These are phyloP conservation scores for Acanthosoma haemorrhoidale DNA, from an alignment of 2,888 invertebrate species.

Conservation along the genomic window DNA sequence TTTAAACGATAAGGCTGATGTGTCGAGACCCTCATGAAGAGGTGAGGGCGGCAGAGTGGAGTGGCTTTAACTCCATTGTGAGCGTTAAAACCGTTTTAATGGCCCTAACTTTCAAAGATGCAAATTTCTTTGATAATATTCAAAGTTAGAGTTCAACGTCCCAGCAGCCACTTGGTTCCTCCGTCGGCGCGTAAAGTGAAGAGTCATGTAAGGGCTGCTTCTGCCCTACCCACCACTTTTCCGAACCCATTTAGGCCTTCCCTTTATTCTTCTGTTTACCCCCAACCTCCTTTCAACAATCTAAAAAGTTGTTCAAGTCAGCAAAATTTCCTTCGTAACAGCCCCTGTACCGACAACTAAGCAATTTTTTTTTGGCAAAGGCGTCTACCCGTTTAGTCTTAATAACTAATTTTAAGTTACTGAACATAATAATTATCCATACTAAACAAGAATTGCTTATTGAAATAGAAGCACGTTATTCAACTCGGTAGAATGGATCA, in stretches of 20 bases:
- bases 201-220: neutral
- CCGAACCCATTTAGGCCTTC: neutral
- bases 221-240: neutral
- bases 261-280: neutral
- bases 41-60: neutral
- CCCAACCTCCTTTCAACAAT: neutral
- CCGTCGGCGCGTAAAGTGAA: neutral
- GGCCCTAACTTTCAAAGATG: neutral
- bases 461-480: too few species aligned
- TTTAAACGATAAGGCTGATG: too few species aligned
- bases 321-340: too few species aligned
- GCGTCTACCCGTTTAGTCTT: too few species aligned
- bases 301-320: neutral
- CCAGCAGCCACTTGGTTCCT: too few species aligned
- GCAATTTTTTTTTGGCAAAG: too few species aligned
- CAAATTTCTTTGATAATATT: slow-evolving; percentile 10
- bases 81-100: neutral
- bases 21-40: too few species aligned
- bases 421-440: too few species aligned
- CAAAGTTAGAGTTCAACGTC: neutral
- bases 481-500: too few species aligned
- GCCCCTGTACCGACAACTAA: too few species aligned
- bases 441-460: too few species aligned
- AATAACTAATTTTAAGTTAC: too few species aligned
- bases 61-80: neutral